Base-by-base conservation (phyloP, 2,113 vertebrate species). In the Poeciliopsis retropinna region DNA sequence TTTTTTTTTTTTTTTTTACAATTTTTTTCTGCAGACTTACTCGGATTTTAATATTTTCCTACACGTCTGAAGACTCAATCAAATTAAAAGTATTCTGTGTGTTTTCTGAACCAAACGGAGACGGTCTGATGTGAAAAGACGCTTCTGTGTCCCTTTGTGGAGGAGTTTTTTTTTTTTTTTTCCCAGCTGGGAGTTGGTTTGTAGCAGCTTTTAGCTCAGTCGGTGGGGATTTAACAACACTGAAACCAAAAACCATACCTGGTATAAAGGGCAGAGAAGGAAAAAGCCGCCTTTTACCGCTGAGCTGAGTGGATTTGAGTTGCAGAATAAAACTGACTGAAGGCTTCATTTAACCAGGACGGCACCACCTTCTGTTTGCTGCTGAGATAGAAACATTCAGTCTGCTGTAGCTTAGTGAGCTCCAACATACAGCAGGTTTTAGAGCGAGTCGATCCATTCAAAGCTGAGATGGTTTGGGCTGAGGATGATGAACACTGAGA, bases 241-340 rank as follows among this genome's bases (percentile, higher is more conserved):
- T 41, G 87, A 89, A 92, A 91, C 78, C 64, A 41, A 60, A 81
- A 77, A 88, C 91, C 76, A 73, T 30, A 77, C 77, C 75, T 70
- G 79, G 64, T 37, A 81, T 75, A 72, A 73, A 75, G 41, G 75
- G 57, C 39, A 7, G 60, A 54, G 27, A 54, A 60, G n/a, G 70
- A 78, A 75, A 79, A 70, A 70, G 29, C 22, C 67, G 2, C 28
- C 64, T 63, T 71, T 61, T 44, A 68, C 60, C 34, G 51, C 6
- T 57, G 30, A 51, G 64, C 32, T 69, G 22, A 64, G 70, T 79
- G 66, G 64, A 34, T 78, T 75, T 62, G 67, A 64, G 68, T n/a
- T 70, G 68, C 15, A 31, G 11, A 70, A 63, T 44, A 2, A 65
- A 72, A 37, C 25, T 30, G 13, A 60, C 44, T 37, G 28, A 37